Evolutionary conservation across 1,140 invertebrate species (phyloP), one percentile per base, ranked within the genome.

Genomic region (Antheraea mylitta): DNA sequence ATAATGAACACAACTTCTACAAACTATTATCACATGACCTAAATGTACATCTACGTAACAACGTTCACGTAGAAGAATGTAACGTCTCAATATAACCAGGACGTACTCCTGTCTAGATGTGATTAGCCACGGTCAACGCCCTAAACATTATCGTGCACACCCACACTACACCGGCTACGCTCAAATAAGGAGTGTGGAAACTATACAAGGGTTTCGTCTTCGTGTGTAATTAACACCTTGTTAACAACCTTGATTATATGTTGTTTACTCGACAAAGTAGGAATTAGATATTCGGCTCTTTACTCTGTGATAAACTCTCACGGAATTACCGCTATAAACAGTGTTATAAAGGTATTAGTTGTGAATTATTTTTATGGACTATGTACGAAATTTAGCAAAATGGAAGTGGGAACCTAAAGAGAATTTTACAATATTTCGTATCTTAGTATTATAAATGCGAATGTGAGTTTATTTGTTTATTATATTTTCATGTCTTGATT

Each of bases 151-250:
- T 11, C 38, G 11, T 63, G 11, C 30, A 63, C 61, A 37, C 61
- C 61, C 61, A 63, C 61, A 22, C 16, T 63, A 11, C 7, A 18
- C 61, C 22, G 6, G 9, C 59, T 60, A 19, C 18, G 9, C 45
- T 60, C 61, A 36, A 63, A 63, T 37, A 37, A 63, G 30, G 37
- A 63, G 61, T 63, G 61, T 63, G 61, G 36, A 63, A 63, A n/a
- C 30, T 63, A n/a, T 63, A 63, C 13, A 63, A 63, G 61, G 61
- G 30, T 53, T 53, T 16, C 45, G 22, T 30, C 13, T 53, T 53
- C 45, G 11, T 53, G 45, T 53, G 16, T 53, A 53, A 53, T 16
- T 53, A 53, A 53, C 45, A n/a, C 45, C 38, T 42, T 7, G 38
- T 42, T 30, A 30, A 30, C 22, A 42, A 11, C 38, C 30, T 11